These are phyloP conservation scores for Craterocephalus amniculus DNA, from an alignment of 2,797 vertebrate genomes.

Conservation along the genomic window DNA sequence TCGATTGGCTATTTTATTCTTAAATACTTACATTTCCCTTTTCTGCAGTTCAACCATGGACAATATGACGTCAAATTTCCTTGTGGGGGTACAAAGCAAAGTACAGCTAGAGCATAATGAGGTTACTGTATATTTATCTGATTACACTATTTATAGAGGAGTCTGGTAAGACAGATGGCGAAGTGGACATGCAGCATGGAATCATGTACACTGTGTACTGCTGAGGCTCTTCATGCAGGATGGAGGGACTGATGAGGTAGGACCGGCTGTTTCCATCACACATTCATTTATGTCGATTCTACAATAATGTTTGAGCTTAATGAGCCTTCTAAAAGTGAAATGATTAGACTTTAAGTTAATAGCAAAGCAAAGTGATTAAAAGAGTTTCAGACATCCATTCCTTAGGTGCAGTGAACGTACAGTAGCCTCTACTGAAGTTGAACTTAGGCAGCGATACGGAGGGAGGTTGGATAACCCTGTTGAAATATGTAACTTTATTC, in stretches of 20 bases:
- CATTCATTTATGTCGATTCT: conserved; percentile 46
- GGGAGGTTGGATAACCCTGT: not conserved
- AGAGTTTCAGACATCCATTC: not conserved
- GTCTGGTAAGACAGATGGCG: conserved; percentile 68
- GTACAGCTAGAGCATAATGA: not conserved
- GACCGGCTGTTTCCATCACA: conserved; percentile 55
- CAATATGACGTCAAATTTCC: not conserved
- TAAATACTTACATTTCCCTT: not conserved
- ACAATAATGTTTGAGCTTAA: conserved; percentile 48
- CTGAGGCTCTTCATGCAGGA: conserved; percentile 72
- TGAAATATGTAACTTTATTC: not conserved
- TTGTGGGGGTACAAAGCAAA: not conserved
- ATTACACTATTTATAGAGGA: conserved; percentile 66
- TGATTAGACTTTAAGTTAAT: not conserved
- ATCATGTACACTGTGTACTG: conserved; percentile 68
- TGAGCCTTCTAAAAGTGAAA: conserved; percentile 22
- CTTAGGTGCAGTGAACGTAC: not conserved
- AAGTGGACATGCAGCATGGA: conserved; percentile 76
- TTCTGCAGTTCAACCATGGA: not conserved
- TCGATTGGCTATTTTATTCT: not conserved
- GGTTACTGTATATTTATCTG: not conserved
- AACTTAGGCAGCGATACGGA: not conserved
- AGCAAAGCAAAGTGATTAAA: not conserved
- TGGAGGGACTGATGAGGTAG: conserved; percentile 46
- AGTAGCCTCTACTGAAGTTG: not conserved